Evolutionary conservation across 1,140 invertebrate genomes (phyloP), one percentile per base, ranked within the genome.

Genomic region (Procambarus virginalis): DNA sequence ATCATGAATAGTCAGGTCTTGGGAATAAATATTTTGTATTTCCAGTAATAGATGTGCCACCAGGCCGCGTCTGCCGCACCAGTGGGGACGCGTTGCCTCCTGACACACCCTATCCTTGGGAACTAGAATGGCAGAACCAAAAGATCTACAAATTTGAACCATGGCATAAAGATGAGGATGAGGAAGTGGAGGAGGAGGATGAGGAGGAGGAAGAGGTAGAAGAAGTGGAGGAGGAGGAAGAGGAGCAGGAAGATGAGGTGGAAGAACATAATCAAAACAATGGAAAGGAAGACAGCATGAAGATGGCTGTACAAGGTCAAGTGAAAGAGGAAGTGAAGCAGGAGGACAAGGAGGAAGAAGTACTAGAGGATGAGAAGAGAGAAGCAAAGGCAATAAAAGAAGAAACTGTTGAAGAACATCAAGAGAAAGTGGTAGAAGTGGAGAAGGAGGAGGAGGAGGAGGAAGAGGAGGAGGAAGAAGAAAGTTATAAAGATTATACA

Each of bases 61-160:
- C 82, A 76, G 70, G 20, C 48, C 85, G 22, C 12, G 22, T 64
- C 34, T 58, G 70, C 55, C 81, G 75, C 22, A 22, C 86, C 10
- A 45, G 51, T 46, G 77, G 75, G 3, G 85, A 79, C 34, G 64
- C 22, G n/a, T n/a, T 77, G 22, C 48, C 82, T 45, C n/a, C 60
- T 22, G 91, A 88, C 8, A 58, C 90, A 6, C 89, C 76, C 8
- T 92, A 91, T 81, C 92, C 92, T n/a, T 92, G 92, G 92, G 92
- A 92, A 78, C 82, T 89, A 10, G 86, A 92, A n/a, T 92, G 92
- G 92, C 82, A 89, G 17, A 77, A 77, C 45, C 80, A 92, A 82
- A 91, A 92, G 73, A 77, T 86, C 14, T 89, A 89, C 76, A 89
- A 64, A 46, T 87, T 86, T 89, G 86, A 88, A n/a, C 86, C 89